phyloP scores from a whole-genome alignment of 2,113 vertebrate genomes.

The Anolis carolinensis region DNA sequence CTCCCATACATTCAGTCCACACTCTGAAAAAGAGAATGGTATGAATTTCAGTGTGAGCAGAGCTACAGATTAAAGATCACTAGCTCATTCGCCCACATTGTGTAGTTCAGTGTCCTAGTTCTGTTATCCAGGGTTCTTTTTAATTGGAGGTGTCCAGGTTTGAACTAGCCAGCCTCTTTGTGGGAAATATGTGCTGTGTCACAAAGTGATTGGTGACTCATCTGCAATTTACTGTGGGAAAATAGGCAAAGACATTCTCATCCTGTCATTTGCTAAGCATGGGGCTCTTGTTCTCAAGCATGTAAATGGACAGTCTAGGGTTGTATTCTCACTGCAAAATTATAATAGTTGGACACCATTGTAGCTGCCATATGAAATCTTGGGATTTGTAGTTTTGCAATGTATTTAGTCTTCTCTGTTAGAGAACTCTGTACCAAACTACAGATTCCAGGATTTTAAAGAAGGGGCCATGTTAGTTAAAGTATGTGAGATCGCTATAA shows the following conservation, averaged over 20 bases:
- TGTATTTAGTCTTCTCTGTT: no score
- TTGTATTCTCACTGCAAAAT: no score
- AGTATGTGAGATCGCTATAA: no score
- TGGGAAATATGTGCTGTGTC: neutral
- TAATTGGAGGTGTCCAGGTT: neutral
- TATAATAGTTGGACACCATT: no score
- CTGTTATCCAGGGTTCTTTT: neutral
- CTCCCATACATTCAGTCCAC: neutral
- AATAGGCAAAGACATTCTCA: neutral
- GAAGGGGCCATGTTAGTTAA: no score
- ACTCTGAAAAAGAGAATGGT: neutral
- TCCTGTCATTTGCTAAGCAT: neutral
- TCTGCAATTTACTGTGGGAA: neutral
- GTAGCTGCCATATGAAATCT: no score
- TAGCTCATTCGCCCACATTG: neutral
- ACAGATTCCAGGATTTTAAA: no score
- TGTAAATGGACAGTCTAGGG: neutral
- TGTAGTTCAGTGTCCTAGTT: neutral
- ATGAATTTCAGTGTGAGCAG: neutral
- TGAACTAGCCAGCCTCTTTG: no score
- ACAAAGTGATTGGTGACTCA: neutral
- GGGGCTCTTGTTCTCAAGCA: neutral
- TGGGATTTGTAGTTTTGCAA: no score
- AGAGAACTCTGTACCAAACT: no score
- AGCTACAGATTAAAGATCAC: neutral